Conservation (phyloP, 2,797 vertebrate species). For the Alectoris magna region DNA sequence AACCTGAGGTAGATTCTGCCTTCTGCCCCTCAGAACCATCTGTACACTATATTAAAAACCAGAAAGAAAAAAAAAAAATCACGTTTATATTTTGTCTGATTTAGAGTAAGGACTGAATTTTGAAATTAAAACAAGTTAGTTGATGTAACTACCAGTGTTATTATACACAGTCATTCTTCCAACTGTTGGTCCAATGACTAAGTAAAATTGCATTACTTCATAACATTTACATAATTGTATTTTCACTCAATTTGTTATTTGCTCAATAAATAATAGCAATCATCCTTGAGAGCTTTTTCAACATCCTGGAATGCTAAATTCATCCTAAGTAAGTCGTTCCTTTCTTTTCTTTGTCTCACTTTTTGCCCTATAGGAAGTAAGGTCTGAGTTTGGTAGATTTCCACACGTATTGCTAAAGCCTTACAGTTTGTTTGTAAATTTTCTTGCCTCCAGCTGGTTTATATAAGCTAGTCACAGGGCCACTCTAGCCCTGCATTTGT, state of each 20-base stretch:
- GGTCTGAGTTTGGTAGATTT: background rate
- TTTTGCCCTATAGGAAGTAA: background rate
- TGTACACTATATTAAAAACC: background rate
- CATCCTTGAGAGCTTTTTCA: background rate
- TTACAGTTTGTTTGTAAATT: background rate
- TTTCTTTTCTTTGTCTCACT: background rate
- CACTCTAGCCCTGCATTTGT: background rate
- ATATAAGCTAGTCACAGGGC: background rate
- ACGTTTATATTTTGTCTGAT: background rate
- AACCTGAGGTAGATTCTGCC: background rate
- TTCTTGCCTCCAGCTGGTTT: background rate
- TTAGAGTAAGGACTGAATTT: background rate
- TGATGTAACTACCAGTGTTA: background rate
- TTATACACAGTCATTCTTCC: background rate
- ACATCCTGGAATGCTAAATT: background rate
- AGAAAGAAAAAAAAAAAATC: background rate
- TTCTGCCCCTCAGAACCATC: background rate
- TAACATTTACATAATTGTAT: background rate
- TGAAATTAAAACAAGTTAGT: background rate
- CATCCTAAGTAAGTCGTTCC: background rate
- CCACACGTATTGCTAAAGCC: background rate
- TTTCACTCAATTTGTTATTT: conserved; percentile 13
- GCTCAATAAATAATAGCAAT: background rate
- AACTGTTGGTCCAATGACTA: background rate
- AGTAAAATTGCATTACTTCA: conserved; percentile 8